Conservation (phyloP, 1,140 invertebrate genomes). For the Zaprionus lachaisei region DNA sequence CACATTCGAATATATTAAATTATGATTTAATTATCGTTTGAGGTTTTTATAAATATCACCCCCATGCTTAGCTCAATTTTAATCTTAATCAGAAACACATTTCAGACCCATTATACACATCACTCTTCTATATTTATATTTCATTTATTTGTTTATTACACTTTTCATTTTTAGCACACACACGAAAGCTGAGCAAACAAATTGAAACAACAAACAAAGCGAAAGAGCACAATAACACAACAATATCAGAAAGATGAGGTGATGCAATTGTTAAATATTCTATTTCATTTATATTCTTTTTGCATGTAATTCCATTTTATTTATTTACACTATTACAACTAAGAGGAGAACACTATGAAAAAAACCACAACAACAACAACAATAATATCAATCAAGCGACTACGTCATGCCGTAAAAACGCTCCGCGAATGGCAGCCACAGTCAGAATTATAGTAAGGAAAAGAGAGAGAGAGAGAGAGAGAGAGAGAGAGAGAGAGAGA, state of each 20-base stretch:
- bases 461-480: conserved; percentile 20
- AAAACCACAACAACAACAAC: background rate
- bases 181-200: conserved; percentile 13
- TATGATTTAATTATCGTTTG: background rate
- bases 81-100: background rate
- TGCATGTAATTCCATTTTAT: conserved; percentile 1
- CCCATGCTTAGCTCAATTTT: conserved; percentile 4
- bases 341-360: conserved; percentile 1
- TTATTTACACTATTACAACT: conserved; percentile 16
- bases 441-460: conserved; percentile 19
- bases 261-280: conserved; percentile 32
- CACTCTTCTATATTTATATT: conserved; percentile 8
- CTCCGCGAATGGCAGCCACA: conserved; percentile 7
- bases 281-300: conserved; percentile 16
- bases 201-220: conserved; percentile 12
- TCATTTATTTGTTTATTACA: conserved; percentile 12
- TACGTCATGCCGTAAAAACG: conserved; percentile 61
- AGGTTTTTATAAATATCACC: background rate
- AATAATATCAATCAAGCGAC: conserved; percentile 51
- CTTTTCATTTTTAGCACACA: conserved; percentile 32
- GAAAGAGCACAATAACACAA: conserved; percentile 16
- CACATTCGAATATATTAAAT: background rate
- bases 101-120: background rate
- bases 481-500: too few relatives aligned
- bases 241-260: conserved; percentile 42